Evolutionary conservation across 2,797 vertebrate genomes (phyloP), one percentile per base, ranked within the genome.

Genomic region (Phoebastria nigripes): DNA sequence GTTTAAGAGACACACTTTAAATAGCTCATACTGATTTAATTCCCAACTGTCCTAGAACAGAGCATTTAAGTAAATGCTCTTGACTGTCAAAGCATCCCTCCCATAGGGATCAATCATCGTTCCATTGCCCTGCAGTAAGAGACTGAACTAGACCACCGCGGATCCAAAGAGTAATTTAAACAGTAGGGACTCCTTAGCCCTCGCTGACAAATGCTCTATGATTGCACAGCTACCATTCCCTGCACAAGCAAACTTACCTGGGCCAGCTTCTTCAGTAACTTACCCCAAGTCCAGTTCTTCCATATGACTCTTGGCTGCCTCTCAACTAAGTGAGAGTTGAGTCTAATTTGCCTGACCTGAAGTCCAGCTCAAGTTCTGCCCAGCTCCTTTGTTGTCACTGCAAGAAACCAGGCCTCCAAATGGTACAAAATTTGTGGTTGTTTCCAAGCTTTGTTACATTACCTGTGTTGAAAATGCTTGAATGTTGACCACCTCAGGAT

Each of bases 391-490:
- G 31, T 22, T 70, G 59, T 42, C 71, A 24, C 35, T 44, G 17
- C 25, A 77, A 89, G 63, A 86, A 82, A 44, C 11, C 49, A 90
- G 19, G 51, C 33, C 83, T 79, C 20, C 42, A 55, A 76, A 63
- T 0, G 11, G 72, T 18, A 59, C 22, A 39, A 73, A 26, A 89
- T 24, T 4, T 24, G 41, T 19, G 44, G 22, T 5, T 37, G 8
- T n/a, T 33, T 11, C n/a, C 58, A n/a, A 47, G 35, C 78, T 71
- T 93, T 41, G 71, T 94, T 26, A 63, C 25, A 2, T 97, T 98
- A 99, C 99, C 98, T 99, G 98, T 26, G 97, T 97, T 69, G 99
- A 99, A 91, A 98, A 97, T 0, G 98, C 98, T 92, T 98, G 98
- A 93, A 98, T 22, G 70, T 96, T 95, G 98, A 99, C 96, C 86